phyloP scores from a whole-genome alignment of 2,113 vertebrate genomes.

The Protomyctophum bolini region DNA sequence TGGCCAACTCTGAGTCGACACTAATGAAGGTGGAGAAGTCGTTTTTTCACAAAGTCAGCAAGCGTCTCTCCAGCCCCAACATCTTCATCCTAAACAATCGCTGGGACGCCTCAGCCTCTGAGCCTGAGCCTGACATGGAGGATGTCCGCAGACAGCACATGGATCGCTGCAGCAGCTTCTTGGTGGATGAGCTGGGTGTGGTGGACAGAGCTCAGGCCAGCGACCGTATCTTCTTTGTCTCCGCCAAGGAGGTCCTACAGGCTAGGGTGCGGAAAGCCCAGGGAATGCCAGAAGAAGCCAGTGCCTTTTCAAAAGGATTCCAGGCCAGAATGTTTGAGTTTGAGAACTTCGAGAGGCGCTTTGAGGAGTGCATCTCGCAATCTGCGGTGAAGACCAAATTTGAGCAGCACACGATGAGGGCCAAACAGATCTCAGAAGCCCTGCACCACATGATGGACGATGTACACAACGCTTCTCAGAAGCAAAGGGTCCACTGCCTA shows the following conservation, averaged over 20 bases:
- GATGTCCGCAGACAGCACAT: conserved; percentile 96
- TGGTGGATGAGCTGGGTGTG: conserved; percentile 93
- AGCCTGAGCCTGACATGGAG: conserved; percentile 97
- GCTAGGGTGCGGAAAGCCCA: conserved; percentile 95
- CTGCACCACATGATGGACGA: conserved; percentile 95
- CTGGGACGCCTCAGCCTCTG: conserved; percentile 96
- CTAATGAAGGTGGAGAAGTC: conserved; percentile 99
- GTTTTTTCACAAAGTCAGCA: conserved; percentile 98
- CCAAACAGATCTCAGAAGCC: conserved; percentile 94
- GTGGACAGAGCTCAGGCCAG: conserved; percentile 93
- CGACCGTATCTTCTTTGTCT: conserved; percentile 97
- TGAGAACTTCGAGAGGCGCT: conserved; percentile 97
- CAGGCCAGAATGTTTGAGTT: conserved; percentile 98
- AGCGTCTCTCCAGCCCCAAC: conserved; percentile 94
- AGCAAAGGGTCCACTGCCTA: conserved; percentile 86
- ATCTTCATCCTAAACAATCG: conserved; percentile 99
- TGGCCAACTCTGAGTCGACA: conserved; percentile 97
- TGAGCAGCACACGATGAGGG: conserved; percentile 95
- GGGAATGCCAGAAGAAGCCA: conserved; percentile 98
- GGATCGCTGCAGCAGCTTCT: conserved; percentile 93
- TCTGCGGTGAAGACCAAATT: conserved; percentile 99
- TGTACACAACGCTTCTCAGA: conserved; percentile 90
- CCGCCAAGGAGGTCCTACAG: conserved; percentile 94
- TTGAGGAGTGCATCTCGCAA: conserved; percentile 99
- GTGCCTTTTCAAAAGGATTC: conserved; percentile 95